phyloP scores from a whole-genome alignment of 23 tunicate genomes.

The Trididemnum clinides region DNA sequence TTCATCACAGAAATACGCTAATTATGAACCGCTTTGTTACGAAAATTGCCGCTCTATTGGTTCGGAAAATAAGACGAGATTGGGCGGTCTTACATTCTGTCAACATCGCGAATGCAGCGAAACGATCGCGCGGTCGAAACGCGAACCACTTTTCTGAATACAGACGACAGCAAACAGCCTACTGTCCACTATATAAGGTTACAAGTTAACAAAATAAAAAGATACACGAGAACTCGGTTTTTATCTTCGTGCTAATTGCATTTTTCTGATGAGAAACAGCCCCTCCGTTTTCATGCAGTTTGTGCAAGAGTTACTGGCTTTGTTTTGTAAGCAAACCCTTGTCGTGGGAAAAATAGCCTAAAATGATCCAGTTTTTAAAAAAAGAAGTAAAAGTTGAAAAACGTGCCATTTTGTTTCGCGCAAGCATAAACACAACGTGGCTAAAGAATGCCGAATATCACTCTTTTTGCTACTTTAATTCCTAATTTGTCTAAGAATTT shows the following conservation, averaged over 20 bases:
- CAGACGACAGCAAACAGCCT: background rate
- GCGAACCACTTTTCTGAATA: background rate
- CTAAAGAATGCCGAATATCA: too few species aligned
- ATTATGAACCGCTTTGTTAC: slow-evolving; percentile 58
- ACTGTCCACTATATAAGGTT: background rate
- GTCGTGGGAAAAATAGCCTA: too few species aligned
- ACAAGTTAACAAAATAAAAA: background rate
- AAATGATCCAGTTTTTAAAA: too few species aligned
- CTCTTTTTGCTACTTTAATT: too few species aligned
- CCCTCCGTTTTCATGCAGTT: background rate
- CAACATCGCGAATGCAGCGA: background rate
- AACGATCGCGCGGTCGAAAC: background rate
- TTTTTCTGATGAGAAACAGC: background rate
- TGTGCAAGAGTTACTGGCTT: background rate
- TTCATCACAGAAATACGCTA: slow-evolving; percentile 4
- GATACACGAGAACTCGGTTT: background rate
- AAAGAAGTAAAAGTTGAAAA: too few species aligned
- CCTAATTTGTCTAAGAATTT: too few species aligned
- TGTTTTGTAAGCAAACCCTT: too few species aligned
- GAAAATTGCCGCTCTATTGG: slow-evolving; percentile 54
- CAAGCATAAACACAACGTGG: too few species aligned
- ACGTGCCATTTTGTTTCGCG: too few species aligned
- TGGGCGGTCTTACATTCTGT: background rate
- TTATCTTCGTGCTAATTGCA: background rate
- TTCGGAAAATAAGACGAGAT: slow-evolving; percentile 43